Evolutionary conservation across 2,888 invertebrate species (phyloP).

Genomic region (Entomobrya multifasciata): DNA sequence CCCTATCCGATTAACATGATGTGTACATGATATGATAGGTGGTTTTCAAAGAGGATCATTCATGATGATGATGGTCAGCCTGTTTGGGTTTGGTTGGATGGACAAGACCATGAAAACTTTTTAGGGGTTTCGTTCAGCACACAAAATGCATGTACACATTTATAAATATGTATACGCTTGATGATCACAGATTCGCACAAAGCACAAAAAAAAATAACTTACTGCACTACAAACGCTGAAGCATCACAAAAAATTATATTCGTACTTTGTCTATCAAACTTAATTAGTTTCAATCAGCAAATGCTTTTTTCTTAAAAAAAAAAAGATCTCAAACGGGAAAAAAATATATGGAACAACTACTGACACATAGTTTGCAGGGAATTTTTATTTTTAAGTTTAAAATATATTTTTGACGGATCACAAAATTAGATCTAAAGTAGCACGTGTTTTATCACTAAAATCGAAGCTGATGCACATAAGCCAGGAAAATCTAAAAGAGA

Average conservation of each 20-base stretch:
- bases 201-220: slow-evolving; percentile 3
- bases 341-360: slow-evolving; percentile 16
- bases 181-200: slow-evolving; percentile 39
- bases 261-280: too few species aligned
- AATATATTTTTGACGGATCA: background rate
- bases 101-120: background rate
- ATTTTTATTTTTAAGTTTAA: background rate
- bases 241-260: too few species aligned
- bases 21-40: background rate
- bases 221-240: slow-evolving; percentile 34
- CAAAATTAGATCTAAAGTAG: background rate
- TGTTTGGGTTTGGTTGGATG: slow-evolving; percentile 27
- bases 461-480: slow-evolving; percentile 11
- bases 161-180: background rate
- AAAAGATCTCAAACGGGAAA: background rate
- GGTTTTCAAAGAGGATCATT: background rate
- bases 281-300: background rate
- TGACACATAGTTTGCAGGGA: slow-evolving; percentile 30
- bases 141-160: too few species aligned
- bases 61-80: slow-evolving; percentile 30
- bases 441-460: background rate
- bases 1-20: slow-evolving; percentile 39
- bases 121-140: too few species aligned
- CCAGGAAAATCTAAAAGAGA: background rate
- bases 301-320: background rate